Base-by-base conservation (phyloP, 2,888 invertebrate species). In the Aphrophora alni region DNA sequence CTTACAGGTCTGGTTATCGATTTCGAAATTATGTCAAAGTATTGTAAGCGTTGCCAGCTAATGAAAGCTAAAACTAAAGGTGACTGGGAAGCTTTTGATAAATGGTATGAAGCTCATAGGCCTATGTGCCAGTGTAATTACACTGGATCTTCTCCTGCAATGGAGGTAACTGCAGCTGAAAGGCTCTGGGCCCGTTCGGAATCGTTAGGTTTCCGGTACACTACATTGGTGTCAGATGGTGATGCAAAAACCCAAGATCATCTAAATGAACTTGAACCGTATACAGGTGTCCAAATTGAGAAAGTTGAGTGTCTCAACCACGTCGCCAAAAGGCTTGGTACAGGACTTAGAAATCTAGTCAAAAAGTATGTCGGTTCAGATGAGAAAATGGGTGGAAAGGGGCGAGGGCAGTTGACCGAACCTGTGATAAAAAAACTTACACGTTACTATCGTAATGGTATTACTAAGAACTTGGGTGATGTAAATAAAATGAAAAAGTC, bases 1-100 rank as follows among this genome's bases (percentile, higher is more conserved):
- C 17, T 77, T 68, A 68, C 77, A 3, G 77, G 77, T 24, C 68
- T 77, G 5, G 77, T 69, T 28, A 77, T 77, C 69, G 77, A 77
- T 28, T 77, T 68, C 27, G 77, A 77, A 77, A 28, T 77, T 68
- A 12, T 77, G 33, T 28, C 77, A 7, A 69, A 77, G 69, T 77
- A 77, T 28, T 77, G 77, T 38, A 59, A 68, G 33, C 28, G 28
- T 21, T 69, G 77, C 69, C n/a, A n/a, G n/a, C n/a, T n/a, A n/a
- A n/a, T n/a, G n/a, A n/a, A n/a, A n/a, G n/a, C n/a, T n/a, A n/a
- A n/a, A n/a, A n/a, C n/a, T n/a, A 76, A 76, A 26, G 51, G 76
- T 76, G 21, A 76, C 59, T 17, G 14, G 59, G 76, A 59, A 59
- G 28, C 25, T 51, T 76, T 59, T 76, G 76, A 76, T 38, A 72